Evolutionary conservation across 2,797 vertebrate genomes (phyloP).

Genomic region (Platalea minor): DNA sequence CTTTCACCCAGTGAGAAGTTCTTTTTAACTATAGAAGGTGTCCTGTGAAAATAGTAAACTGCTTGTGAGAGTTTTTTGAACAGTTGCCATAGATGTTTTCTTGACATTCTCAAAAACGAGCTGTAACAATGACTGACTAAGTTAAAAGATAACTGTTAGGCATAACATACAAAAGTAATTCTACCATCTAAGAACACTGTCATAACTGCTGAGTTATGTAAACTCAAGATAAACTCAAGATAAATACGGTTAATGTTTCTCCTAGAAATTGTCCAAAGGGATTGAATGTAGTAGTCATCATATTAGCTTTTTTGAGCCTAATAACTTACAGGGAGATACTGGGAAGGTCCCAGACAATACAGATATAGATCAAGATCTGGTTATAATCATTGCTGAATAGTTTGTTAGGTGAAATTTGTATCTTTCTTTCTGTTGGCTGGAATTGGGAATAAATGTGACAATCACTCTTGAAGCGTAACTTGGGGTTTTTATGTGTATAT

Average conservation of each 20-base stretch:
- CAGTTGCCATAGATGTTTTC: neutral
- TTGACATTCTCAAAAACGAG: neutral
- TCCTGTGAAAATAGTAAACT: neutral
- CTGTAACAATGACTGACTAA: neutral
- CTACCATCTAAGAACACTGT: neutral
- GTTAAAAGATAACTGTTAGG: neutral
- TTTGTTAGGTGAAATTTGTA: neutral
- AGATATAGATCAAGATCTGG: neutral
- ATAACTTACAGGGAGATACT: neutral
- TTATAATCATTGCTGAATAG: neutral
- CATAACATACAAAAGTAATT: neutral
- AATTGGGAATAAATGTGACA: neutral
- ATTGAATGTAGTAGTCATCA: neutral
- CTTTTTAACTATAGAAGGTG: neutral
- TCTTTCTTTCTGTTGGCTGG: neutral
- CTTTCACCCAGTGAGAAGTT: neutral
- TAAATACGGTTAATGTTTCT: neutral
- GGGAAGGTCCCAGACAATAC: neutral
- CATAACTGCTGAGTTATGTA: neutral
- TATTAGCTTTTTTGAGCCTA: neutral
- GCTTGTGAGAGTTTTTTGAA: neutral
- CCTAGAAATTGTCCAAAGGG: neutral
- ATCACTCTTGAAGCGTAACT: neutral
- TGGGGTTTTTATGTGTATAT: neutral
- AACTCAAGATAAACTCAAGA: neutral